phyloP scores from a whole-genome alignment of 2,113 vertebrate genomes.

The Rutilus rutilus region DNA sequence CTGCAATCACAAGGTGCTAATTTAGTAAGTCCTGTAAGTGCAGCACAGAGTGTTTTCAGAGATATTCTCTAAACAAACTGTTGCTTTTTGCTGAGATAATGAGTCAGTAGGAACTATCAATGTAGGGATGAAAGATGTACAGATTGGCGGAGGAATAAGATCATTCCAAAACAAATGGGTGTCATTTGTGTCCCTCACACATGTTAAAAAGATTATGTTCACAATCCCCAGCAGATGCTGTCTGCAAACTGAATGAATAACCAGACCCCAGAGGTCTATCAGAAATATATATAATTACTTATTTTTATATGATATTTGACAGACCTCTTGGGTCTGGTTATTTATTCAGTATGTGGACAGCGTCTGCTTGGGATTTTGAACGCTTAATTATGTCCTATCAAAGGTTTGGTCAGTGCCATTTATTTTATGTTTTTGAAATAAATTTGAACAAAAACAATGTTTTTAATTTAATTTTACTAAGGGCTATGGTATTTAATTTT shows the following conservation, averaged over 20 bases:
- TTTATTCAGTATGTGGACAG: neutral
- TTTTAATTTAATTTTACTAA: no score
- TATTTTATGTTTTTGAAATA: no score
- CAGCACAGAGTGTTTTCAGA: neutral
- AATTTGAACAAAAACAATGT: no score
- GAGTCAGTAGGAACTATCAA: neutral
- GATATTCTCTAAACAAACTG: neutral
- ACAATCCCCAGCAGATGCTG: neutral
- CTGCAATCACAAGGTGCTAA: conserved; percentile 9
- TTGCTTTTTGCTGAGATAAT: neutral
- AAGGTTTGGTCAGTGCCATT: no score
- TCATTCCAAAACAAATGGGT: neutral
- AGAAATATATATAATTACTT: no score
- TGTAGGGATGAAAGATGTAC: neutral
- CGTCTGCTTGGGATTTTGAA: neutral
- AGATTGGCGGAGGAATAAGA: neutral
- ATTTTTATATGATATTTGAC: neutral
- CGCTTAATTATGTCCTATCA: no score
- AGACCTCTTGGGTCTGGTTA: neutral
- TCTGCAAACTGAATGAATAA: neutral
- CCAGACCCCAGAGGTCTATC: neutral
- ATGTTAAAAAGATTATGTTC: neutral
- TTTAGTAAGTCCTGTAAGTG: neutral
- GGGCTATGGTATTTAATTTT: no score
- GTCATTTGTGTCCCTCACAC: neutral